Evolutionary conservation across 2,797 vertebrate species (phyloP).

Genomic region (Apodemus agrarius): DNA sequence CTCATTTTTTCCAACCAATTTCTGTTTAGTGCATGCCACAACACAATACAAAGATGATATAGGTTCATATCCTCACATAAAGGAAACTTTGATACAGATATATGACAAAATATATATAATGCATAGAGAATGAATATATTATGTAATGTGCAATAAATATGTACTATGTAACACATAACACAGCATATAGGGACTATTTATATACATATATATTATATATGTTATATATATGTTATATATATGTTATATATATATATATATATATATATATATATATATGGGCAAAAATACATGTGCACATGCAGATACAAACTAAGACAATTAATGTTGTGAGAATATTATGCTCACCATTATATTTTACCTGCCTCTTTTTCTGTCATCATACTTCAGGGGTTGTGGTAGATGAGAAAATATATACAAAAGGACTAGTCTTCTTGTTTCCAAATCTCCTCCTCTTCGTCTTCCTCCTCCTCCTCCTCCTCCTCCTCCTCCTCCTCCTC

Average conservation of each 20-base stretch:
- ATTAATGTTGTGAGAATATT: not conserved
- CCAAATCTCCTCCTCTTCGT: not conserved
- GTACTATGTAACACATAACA: not conserved
- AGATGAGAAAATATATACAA: not conserved
- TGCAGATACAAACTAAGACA: not conserved
- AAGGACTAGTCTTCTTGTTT: not conserved
- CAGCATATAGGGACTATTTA: too few relatives aligned
- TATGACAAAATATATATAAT: not conserved
- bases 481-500: not conserved
- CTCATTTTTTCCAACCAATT: conserved; percentile 10
- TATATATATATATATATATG: too few relatives aligned
- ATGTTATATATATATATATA: too few relatives aligned
- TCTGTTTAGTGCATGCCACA: not conserved
- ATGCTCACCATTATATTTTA: not conserved
- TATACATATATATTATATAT: too few relatives aligned
- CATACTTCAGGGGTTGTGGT: not conserved
- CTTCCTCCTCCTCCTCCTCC: not conserved
- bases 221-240: too few relatives aligned
- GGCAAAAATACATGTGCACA: not conserved
- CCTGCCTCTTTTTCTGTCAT: not conserved
- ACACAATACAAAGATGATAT: not conserved
- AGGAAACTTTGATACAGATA: not conserved
- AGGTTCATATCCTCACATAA: not conserved
- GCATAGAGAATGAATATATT: not conserved
- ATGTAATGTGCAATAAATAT: not conserved